A percentile compares a stretch with the other conserved stretches of the same genome.
Conservation (phyloP, 2,797 vertebrate species). For the Anguilla marmorata region DNA sequence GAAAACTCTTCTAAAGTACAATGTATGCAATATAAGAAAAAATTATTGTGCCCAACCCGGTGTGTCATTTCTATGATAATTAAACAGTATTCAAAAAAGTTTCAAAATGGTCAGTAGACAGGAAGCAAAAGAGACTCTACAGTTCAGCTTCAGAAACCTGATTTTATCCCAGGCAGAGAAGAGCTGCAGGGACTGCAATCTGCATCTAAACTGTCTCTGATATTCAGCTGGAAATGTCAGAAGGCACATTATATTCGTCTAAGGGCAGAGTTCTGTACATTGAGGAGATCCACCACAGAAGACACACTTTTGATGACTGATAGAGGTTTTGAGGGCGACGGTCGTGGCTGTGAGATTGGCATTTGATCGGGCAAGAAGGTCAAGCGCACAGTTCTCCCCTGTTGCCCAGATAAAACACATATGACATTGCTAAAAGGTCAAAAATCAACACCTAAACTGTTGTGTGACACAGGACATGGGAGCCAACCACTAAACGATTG, state of each 20-base stretch:
- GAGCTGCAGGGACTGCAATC: neutral
- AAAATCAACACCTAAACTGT: constrained; percentile 57
- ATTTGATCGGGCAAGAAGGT: constrained; percentile 72
- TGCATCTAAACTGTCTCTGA: constrained; percentile 2
- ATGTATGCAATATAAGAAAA: neutral
- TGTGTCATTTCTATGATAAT: neutral
- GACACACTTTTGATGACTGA: constrained; percentile 41
- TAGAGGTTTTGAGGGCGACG: constrained; percentile 44
- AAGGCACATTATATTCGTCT: neutral
- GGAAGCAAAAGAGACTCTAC: too few relatives aligned
- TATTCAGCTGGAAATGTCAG: constrained; percentile 26
- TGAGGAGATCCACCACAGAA: constrained; percentile 46
- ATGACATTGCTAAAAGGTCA: constrained; percentile 63
- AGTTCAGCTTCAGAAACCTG: too few relatives aligned
- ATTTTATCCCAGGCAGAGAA: neutral
- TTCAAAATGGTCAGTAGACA: too few relatives aligned
- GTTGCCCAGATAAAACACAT: constrained; percentile 66
- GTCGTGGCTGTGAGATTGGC: constrained; percentile 55
- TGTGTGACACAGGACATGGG: constrained; percentile 50
- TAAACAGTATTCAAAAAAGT: neutral
- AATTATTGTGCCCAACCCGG: neutral
- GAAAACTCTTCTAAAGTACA: neutral
- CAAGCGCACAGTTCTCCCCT: constrained; percentile 68
- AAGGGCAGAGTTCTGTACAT: constrained; percentile 13
- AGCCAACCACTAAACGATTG: constrained; percentile 23